phyloP scores from a whole-genome alignment of 2,888 invertebrate species.

The Omphaloscelis lunosa region DNA sequence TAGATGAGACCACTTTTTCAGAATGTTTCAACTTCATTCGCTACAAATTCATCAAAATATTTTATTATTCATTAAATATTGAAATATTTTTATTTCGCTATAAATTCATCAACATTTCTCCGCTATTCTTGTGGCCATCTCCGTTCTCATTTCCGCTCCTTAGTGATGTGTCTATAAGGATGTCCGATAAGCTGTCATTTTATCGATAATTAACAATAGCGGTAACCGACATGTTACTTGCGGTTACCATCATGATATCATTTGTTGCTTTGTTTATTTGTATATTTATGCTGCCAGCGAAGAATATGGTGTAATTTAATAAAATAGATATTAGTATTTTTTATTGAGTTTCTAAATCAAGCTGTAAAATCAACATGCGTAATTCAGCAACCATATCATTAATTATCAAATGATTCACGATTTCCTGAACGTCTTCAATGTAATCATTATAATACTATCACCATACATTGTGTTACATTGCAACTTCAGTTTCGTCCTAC shows the following conservation, averaged over 20 bases:
- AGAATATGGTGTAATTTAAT: neutral
- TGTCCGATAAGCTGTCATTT: conserved; percentile 14
- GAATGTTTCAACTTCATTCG: neutral
- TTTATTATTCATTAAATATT: no score
- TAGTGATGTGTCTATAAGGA: conserved; percentile 21
- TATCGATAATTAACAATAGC: conserved; percentile 28
- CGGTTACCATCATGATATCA: conserved; percentile 7
- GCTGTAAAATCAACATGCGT: neutral
- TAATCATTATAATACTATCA: conserved; percentile 37
- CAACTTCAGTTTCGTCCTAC: conserved; percentile 71
- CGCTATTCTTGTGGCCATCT: conserved; percentile 23
- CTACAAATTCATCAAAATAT: no score
- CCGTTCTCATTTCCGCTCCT: conserved; percentile 16
- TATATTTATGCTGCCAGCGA: neutral
- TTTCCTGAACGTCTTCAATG: conserved; percentile 24
- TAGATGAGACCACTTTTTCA: neutral
- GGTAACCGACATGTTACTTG: conserved; percentile 9
- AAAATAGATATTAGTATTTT: neutral
- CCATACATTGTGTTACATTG: conserved; percentile 71
- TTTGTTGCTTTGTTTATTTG: conserved; percentile 11
- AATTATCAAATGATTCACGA: conserved; percentile 16
- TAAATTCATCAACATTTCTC: neutral
- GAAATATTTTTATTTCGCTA: neutral
- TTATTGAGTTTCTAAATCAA: neutral
- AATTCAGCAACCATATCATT: conserved; percentile 28